Evolutionary conservation across 2,113 vertebrate genomes (phyloP).

Genomic region (Semicossyphus pulcher): DNA sequence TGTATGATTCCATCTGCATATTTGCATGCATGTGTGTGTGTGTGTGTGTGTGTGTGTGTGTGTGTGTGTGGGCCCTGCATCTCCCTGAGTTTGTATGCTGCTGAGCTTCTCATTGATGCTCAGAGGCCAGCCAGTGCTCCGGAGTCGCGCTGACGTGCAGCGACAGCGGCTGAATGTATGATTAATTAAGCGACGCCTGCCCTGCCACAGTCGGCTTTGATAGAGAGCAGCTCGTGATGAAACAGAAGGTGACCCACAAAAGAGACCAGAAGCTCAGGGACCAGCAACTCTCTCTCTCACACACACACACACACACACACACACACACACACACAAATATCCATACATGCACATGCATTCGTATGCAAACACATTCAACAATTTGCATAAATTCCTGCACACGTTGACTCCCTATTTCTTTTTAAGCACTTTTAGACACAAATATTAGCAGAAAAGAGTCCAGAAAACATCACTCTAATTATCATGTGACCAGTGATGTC

Average conservation of each 20-base stretch:
- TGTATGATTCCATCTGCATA: neutral
- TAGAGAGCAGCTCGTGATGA: constrained; percentile 65
- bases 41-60: constrained; percentile 2
- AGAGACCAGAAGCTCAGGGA: constrained; percentile 46
- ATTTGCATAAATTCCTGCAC: constrained; percentile 6
- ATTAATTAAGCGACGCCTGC: constrained; percentile 73
- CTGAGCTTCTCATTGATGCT: constrained; percentile 8
- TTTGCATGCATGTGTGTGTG: neutral
- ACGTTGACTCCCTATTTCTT: too few relatives aligned
- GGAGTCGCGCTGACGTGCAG: constrained; percentile 46
- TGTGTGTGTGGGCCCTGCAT: neutral
- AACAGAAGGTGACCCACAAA: constrained; percentile 78
- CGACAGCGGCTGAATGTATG: constrained; percentile 64
- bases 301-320: constrained; percentile 10
- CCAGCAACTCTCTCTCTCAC: constrained; percentile 12
- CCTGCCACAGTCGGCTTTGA: constrained; percentile 60
- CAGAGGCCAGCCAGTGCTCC: constrained; percentile 34
- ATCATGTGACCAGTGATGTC: constrained; percentile 34
- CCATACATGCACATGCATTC: neutral
- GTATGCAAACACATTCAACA: neutral
- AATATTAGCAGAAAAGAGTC: neutral
- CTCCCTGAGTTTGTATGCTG: constrained; percentile 30
- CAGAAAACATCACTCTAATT: constrained; percentile 24
- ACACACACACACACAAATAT: neutral
- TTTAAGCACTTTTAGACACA: too few relatives aligned